These are phyloP conservation scores for Drosophila serrata DNA, from an alignment of 1,140 invertebrate genomes.

Conservation along the genomic window DNA sequence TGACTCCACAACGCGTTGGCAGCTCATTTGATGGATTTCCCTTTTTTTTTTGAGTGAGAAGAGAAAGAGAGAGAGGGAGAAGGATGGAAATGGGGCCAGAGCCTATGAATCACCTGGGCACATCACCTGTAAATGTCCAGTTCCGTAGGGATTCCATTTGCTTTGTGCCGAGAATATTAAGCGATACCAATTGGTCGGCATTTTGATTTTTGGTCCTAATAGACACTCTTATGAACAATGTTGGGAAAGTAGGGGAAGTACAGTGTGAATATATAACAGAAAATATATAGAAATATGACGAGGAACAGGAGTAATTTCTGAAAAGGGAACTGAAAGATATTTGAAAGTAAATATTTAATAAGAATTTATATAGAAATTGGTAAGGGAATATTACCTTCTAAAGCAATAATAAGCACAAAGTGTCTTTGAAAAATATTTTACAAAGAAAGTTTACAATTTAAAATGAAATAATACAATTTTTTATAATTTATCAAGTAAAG, in stretches of 20 bases:
- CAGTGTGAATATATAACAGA: background rate
- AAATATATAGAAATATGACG: background rate
- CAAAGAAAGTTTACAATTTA: too few relatives aligned
- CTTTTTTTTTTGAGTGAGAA: conserved; percentile 39
- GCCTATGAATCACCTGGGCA: conserved; percentile 67
- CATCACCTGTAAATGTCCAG: conserved; percentile 51
- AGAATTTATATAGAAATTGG: background rate
- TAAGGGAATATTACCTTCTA: background rate
- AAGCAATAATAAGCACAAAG: background rate
- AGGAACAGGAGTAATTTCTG: background rate
- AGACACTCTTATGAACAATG: background rate
- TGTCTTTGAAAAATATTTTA: background rate
- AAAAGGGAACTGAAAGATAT: background rate
- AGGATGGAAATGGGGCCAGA: background rate
- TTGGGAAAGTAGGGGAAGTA: background rate
- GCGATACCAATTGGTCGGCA: conserved; percentile 11
- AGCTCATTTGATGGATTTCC: conserved; percentile 81
- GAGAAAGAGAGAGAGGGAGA: background rate
- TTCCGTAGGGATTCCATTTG: conserved; percentile 46
- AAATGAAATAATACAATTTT: too few relatives aligned
- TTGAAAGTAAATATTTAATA: background rate
- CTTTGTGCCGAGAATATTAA: conserved; percentile 57
- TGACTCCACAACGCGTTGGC: conserved; percentile 74
- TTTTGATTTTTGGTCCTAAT: conserved; percentile 23
- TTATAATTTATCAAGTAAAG: too few relatives aligned